Conservation (phyloP, 1,140 invertebrate genomes). For the Papilio xuthus region DNA sequence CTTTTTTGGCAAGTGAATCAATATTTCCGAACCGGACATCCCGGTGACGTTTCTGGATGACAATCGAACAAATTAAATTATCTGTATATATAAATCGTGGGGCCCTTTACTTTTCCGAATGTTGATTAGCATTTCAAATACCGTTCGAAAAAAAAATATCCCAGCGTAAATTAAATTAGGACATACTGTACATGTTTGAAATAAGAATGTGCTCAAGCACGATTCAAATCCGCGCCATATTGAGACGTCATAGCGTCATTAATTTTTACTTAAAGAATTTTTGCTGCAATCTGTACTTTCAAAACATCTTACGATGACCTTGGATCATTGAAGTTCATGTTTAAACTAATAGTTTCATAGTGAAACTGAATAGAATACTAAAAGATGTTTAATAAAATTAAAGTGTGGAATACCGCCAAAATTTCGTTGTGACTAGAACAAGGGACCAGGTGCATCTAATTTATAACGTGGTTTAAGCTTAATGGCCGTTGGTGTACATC, state of each 20-base stretch:
- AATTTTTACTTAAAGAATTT: too few species aligned
- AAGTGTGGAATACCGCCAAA: conserved; percentile 22
- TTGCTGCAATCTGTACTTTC: too few species aligned
- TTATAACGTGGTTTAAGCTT: conserved; percentile 39
- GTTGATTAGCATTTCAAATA: not conserved
- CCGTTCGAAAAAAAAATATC: not conserved
- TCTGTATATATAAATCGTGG: not conserved
- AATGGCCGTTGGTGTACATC: conserved; percentile 37
- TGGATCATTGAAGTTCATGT: too few species aligned
- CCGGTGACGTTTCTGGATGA: conserved; percentile 11
- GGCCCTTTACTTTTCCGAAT: not conserved
- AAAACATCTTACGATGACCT: too few species aligned
- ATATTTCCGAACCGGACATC: conserved; percentile 20
- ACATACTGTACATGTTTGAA: too few species aligned
- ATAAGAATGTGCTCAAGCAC: too few species aligned
- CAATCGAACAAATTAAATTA: conserved; percentile 19
- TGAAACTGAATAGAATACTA: not conserved
- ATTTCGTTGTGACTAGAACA: conserved; percentile 16
- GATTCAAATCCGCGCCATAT: too few species aligned
- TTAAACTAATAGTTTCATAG: not conserved
- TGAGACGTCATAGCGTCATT: too few species aligned
- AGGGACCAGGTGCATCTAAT: conserved; percentile 38
- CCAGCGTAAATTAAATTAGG: too few species aligned
- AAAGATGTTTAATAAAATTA: conserved; percentile 1
- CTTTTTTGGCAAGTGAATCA: conserved; percentile 30